Conservation (phyloP, 2,797 vertebrate species). For the Hafferia zeledoni region DNA sequence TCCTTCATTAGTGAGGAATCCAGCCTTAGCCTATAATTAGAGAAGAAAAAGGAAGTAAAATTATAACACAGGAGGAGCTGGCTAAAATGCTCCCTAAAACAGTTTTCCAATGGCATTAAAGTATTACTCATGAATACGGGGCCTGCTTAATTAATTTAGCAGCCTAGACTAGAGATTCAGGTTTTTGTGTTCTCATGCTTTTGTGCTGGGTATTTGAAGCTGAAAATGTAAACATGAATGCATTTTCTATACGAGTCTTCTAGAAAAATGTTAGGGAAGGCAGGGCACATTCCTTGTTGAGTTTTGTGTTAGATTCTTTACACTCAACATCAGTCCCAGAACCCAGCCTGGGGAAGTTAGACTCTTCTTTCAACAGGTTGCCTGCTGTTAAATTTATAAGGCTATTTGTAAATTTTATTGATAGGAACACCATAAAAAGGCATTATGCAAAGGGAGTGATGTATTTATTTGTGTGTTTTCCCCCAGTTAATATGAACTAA, state of each 20-base stretch:
- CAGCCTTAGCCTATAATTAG: slow-evolving; percentile 2
- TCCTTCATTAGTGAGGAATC: slow-evolving; percentile 37
- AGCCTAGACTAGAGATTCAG: slow-evolving; percentile 28
- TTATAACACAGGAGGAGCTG: not conserved
- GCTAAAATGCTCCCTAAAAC: slow-evolving; percentile 21
- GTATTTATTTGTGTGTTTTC: not conserved
- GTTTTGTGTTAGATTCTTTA: slow-evolving; percentile 32
- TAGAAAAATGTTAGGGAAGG: slow-evolving; percentile 34
- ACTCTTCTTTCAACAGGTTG: slow-evolving; percentile 37
- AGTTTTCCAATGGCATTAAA: slow-evolving; percentile 1
- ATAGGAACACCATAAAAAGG: not conserved
- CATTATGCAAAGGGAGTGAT: not conserved
- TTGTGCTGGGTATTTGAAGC: slow-evolving; percentile 57
- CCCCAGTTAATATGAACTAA: not conserved
- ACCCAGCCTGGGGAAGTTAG: not conserved
- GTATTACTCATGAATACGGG: not conserved
- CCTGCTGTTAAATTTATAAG: slow-evolving; percentile 31
- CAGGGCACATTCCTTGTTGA: slow-evolving; percentile 26
- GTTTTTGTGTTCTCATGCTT: slow-evolving; percentile 44
- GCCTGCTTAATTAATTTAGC: slow-evolving; percentile 48
- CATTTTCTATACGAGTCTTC: slow-evolving; percentile 20
- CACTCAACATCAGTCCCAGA: not conserved
- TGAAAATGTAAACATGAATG: slow-evolving; percentile 54
- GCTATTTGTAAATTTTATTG: not conserved
- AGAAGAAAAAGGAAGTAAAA: slow-evolving; percentile 32